Evolutionary conservation across 30 jellyfish, hydroid and myxozoan genomes (phyloP).

Genomic region (Mastigias papua): DNA sequence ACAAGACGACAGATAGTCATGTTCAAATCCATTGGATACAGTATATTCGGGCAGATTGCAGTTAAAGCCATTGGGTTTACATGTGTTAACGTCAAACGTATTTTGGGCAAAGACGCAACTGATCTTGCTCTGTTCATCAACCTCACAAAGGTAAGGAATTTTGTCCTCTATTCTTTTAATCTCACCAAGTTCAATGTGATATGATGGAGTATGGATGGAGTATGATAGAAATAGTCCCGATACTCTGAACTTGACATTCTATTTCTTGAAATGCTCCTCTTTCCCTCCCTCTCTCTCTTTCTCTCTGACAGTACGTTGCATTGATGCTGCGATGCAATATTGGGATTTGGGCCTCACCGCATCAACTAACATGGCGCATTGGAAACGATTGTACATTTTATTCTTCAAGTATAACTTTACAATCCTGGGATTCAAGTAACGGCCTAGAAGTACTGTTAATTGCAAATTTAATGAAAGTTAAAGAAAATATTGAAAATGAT

Average conservation of each 20-base stretch:
- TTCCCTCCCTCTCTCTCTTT: neutral
- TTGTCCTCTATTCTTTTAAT: slow-evolving; percentile 43
- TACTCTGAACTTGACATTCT: neutral
- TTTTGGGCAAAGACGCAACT: neutral
- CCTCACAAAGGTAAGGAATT: slow-evolving; percentile 45
- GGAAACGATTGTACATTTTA: no score
- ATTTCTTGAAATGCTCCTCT: neutral
- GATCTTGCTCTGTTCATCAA: neutral
- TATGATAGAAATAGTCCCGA: no score
- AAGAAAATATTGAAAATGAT: no score
- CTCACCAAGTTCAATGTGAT: slow-evolving; percentile 7
- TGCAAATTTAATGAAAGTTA: no score
- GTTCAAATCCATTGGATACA: neutral
- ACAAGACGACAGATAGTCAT: neutral
- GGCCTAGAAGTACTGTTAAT: no score
- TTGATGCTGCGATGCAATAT: slow-evolving; percentile 37
- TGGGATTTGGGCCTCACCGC: neutral
- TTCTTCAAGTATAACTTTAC: no score
- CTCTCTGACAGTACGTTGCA: neutral
- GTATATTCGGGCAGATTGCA: neutral
- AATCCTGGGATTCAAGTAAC: no score
- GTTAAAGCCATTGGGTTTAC: neutral
- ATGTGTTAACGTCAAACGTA: neutral
- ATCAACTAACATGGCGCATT: neutral
- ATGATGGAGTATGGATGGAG: neutral